phyloP scores from a whole-genome alignment of 1,140 invertebrate species.

The Ostrea denselamellosa region DNA sequence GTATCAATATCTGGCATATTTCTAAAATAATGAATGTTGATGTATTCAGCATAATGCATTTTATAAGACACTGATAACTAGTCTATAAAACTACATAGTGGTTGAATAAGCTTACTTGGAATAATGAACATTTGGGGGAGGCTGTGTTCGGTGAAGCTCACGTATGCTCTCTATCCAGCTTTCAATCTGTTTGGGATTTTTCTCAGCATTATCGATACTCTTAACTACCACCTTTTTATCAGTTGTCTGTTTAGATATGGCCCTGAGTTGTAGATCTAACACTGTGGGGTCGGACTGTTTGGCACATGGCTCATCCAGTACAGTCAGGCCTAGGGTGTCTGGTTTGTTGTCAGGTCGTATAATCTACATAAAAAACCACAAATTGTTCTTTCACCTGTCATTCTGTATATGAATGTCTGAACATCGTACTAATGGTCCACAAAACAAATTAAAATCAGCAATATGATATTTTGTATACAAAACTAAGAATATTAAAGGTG shows the following conservation, averaged over 20 bases:
- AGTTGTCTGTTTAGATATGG: constrained; percentile 87
- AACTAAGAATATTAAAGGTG: too few species aligned
- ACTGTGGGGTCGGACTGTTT: constrained; percentile 97
- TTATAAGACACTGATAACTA: not conserved
- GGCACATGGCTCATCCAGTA: constrained; percentile 96
- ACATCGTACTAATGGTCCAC: too few species aligned
- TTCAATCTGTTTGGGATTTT: constrained; percentile 92
- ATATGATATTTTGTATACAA: too few species aligned
- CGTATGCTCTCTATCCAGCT: constrained; percentile 96
- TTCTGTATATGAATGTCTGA: too few species aligned
- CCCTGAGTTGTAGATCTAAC: constrained; percentile 93
- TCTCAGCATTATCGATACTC: constrained; percentile 90
- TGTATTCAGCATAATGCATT: not conserved
- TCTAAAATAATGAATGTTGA: constrained; percentile 79
- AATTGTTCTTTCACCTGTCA: not conserved
- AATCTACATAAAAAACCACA: constrained; percentile 80
- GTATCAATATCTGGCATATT: constrained; percentile 96
- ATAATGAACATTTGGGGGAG: constrained; percentile 90
- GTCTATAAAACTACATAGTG: not conserved
- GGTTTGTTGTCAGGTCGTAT: constrained; percentile 87
- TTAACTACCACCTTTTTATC: constrained; percentile 84
- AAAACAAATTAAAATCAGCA: too few species aligned
- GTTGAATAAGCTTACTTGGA: constrained; percentile 82
- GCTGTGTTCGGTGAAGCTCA: constrained; percentile 91
- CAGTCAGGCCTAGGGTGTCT: constrained; percentile 88